phyloP scores from a whole-genome alignment of 2,113 vertebrate species.

The Laticauda laticaudata region DNA sequence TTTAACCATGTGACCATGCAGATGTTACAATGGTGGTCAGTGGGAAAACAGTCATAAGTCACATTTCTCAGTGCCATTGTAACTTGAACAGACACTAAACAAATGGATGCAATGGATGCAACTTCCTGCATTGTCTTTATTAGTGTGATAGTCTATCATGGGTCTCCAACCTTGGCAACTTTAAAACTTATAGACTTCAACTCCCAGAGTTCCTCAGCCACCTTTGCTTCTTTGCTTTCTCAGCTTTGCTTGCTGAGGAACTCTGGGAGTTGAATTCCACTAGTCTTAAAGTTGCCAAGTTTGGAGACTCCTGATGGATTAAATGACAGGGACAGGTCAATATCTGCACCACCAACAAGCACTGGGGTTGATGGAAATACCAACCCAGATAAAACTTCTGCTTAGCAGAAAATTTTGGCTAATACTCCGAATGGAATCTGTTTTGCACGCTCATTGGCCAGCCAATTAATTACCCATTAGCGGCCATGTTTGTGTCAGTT shows the following conservation, averaged over 20 bases:
- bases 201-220: no score
- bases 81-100: neutral
- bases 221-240: no score
- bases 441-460: constrained; percentile 29
- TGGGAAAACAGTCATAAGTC: no score
- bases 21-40: no score
- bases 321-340: neutral
- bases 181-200: no score
- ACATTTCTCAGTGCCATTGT: no score
- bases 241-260: no score
- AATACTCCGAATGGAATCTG: neutral
- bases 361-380: neutral
- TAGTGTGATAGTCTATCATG: neutral
- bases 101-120: neutral
- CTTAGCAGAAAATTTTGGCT: neutral
- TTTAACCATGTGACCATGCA: no score
- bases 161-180: no score
- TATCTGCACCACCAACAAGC: neutral
- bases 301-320: no score
- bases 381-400: neutral
- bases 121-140: neutral
- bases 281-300: no score
- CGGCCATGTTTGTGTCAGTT: constrained; percentile 66
- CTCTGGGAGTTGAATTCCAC: no score
- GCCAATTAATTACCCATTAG: constrained; percentile 57